Evolutionary conservation across 2,888 invertebrate species (phyloP).

Genomic region (Pachydiplax longipennis): DNA sequence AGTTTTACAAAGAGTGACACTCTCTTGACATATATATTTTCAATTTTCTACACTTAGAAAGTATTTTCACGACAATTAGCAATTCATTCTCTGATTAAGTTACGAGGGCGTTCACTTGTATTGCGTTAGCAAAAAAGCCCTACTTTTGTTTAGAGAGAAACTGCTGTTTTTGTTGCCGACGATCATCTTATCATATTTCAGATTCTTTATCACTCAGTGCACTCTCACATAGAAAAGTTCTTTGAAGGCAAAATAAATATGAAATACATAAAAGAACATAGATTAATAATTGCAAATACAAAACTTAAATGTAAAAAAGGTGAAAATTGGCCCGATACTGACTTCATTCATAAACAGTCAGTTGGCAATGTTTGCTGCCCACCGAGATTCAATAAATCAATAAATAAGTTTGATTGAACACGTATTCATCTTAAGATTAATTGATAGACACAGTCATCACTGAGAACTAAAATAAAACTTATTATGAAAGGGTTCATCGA

Average conservation of each 20-base stretch:
- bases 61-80: neutral
- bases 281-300: neutral
- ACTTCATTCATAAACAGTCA: too few relatives aligned
- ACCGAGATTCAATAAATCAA: neutral
- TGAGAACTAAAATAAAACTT: too few relatives aligned
- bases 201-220: neutral
- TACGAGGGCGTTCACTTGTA: neutral
- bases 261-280: neutral
- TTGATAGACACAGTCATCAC: too few relatives aligned
- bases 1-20: neutral
- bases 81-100: neutral
- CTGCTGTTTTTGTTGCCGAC: too few relatives aligned
- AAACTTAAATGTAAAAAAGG: neutral
- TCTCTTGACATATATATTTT: neutral
- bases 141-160: neutral
- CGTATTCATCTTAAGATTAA: too few relatives aligned
- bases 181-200: neutral
- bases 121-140: neutral
- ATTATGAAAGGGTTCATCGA: too few relatives aligned
- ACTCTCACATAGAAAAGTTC: neutral
- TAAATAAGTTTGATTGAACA: too few relatives aligned
- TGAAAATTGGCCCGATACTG: too few relatives aligned
- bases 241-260: neutral
- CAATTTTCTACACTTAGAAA: neutral
- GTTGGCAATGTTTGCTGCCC: too few relatives aligned